A percentile compares a stretch with the other conserved stretches of the same genome.
Conservation (phyloP, 2,888 invertebrate genomes). For the Calliopum simillimum region DNA sequence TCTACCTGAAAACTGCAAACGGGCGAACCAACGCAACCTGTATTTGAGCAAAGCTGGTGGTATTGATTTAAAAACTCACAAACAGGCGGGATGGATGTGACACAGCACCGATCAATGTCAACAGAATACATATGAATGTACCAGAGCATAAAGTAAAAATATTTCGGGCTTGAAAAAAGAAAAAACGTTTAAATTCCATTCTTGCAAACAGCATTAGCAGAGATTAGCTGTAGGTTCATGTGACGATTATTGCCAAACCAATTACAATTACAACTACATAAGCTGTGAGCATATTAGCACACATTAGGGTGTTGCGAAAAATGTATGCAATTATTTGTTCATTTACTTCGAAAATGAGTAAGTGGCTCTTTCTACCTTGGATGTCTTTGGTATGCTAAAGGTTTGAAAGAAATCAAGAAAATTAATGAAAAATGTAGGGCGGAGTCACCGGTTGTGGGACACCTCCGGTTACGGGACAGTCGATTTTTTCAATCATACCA, state of each 20-base stretch:
- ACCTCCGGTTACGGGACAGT: too few relatives aligned
- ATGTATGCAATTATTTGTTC: background rate
- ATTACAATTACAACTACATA: slow-evolving; percentile 53
- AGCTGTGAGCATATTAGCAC: background rate
- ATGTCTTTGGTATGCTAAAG: too few relatives aligned
- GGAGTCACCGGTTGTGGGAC: too few relatives aligned
- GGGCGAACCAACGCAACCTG: background rate
- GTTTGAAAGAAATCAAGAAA: too few relatives aligned
- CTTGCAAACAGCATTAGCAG: slow-evolving; percentile 63
- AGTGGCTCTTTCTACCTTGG: too few relatives aligned
- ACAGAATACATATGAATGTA: background rate
- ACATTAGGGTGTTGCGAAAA: background rate
- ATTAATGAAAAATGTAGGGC: too few relatives aligned
- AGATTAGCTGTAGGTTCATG: slow-evolving; percentile 63
- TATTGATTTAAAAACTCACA: background rate
- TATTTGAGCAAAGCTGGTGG: background rate
- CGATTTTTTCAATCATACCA: background rate
- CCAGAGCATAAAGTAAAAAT: background rate
- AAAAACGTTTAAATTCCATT: slow-evolving; percentile 53
- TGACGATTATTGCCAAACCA: slow-evolving; percentile 63
- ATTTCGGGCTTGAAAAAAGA: background rate
- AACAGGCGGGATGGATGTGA: slow-evolving; percentile 15
- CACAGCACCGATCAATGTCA: background rate
- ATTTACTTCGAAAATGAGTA: too few relatives aligned
- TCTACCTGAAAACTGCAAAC: background rate